Conservation (phyloP, 2,113 vertebrate species). For the Ia io region DNA sequence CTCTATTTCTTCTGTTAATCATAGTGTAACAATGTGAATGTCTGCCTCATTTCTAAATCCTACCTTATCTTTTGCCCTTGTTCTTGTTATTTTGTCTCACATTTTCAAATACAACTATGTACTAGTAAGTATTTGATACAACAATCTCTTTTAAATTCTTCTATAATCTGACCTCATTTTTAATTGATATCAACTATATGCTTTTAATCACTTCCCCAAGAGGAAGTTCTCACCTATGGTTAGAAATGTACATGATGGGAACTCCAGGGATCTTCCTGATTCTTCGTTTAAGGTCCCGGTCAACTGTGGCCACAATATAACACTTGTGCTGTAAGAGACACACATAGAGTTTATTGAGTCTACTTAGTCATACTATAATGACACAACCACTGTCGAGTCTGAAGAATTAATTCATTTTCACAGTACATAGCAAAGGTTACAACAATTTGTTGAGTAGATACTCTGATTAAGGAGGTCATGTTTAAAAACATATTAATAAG, state of each 20-base stretch:
- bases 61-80: slow-evolving; percentile 29
- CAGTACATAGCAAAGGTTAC: neutral
- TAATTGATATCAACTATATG: neutral
- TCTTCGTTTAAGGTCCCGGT: slow-evolving; percentile 95
- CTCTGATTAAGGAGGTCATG: neutral
- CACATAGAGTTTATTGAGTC: neutral
- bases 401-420: slow-evolving; percentile 14
- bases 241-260: slow-evolving; percentile 99
- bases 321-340: slow-evolving; percentile 92
- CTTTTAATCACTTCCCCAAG: neutral
- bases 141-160: neutral
- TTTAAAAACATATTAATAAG: neutral
- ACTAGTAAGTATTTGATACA: neutral
- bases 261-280: slow-evolving; percentile 98
- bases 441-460: neutral
- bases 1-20: neutral
- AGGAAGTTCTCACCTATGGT: slow-evolving; percentile 91
- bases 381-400: neutral
- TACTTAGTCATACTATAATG: neutral
- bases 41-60: slow-evolving; percentile 10
- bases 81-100: slow-evolving; percentile 25
- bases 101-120: slow-evolving; percentile 11
- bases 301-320: slow-evolving; percentile 98
- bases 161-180: slow-evolving; percentile 7
- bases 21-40: slow-evolving; percentile 2